A percentile compares a stretch with the other conserved stretches of the same genome.
These are phyloP conservation scores for Hestina assimilis DNA, from an alignment of 1,140 invertebrate genomes.

Conservation along the genomic window DNA sequence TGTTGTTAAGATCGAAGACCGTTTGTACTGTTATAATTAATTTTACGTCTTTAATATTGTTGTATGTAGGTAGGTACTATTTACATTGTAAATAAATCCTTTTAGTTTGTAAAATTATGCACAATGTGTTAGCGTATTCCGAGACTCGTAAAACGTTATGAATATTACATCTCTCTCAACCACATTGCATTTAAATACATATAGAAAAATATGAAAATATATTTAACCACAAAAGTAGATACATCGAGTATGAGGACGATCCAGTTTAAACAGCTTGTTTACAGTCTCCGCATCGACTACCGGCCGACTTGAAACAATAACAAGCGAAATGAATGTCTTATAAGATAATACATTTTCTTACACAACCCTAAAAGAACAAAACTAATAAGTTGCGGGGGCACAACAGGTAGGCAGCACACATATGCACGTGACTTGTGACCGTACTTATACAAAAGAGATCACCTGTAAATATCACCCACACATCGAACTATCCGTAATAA, in stretches of 20 bases:
- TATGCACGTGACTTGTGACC: conserved; percentile 61
- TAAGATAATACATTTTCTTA: conserved; percentile 55
- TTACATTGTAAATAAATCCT: too few species aligned
- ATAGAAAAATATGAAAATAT: too few species aligned
- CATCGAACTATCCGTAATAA: conserved; percentile 46
- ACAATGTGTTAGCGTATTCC: too few species aligned
- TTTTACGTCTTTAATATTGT: too few species aligned
- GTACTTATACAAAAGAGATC: conserved; percentile 60
- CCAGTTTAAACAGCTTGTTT: conserved; percentile 34
- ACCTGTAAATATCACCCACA: conserved; percentile 59
- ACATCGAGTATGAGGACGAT: conserved; percentile 15
- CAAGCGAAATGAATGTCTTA: conserved; percentile 47
- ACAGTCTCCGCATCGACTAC: conserved; percentile 32
- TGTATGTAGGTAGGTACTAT: too few species aligned
- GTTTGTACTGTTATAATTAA: too few species aligned
- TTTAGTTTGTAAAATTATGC: too few species aligned
- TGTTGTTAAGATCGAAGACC: too few species aligned
- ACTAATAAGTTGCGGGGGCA: conserved; percentile 68
- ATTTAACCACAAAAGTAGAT: too few species aligned
- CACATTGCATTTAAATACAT: too few species aligned
- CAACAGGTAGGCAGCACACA: conserved; percentile 69
- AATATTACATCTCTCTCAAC: too few species aligned
- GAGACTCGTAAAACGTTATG: too few species aligned
- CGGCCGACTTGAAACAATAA: conserved; percentile 45
- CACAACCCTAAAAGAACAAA: conserved; percentile 70